Evolutionary conservation across 1,140 invertebrate species (phyloP).

Genomic region (Matsumurasca onukii): DNA sequence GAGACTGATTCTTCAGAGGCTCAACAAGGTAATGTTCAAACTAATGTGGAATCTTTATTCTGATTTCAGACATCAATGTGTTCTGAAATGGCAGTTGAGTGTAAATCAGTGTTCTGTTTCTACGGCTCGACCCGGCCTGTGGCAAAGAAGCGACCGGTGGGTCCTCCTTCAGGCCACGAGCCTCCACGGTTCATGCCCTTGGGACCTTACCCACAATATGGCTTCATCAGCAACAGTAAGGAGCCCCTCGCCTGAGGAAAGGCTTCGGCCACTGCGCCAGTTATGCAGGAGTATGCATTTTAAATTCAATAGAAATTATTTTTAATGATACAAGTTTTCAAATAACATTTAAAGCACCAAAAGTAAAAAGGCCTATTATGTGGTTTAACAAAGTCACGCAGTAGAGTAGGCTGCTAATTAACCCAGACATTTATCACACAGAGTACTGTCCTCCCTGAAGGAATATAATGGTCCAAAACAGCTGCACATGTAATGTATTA

Average conservation of each 20-base stretch:
- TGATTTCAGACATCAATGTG: constrained; percentile 64
- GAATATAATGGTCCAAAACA: too few species aligned
- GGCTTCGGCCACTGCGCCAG: background rate
- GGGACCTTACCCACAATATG: constrained; percentile 59
- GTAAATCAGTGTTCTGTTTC: constrained; percentile 66
- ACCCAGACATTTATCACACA: too few species aligned
- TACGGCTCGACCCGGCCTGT: constrained; percentile 55
- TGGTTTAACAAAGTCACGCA: too few species aligned
- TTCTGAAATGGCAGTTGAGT: constrained; percentile 66
- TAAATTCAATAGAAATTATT: background rate
- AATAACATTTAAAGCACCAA: too few species aligned
- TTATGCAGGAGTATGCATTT: constrained; percentile 22
- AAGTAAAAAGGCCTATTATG: too few species aligned
- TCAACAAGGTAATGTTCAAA: too few species aligned
- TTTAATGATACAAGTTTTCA: too few species aligned
- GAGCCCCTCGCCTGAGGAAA: constrained; percentile 31
- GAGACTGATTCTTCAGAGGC: too few species aligned
- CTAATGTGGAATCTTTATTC: too few species aligned
- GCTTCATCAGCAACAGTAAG: constrained; percentile 61
- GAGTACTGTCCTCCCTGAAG: too few species aligned
- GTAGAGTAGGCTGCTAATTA: too few species aligned
- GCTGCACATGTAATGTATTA: too few species aligned
- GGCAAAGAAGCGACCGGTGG: constrained; percentile 47
- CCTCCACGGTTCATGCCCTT: constrained; percentile 46
- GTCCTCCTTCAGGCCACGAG: constrained; percentile 43